Percentiles rank a stretch among this genome's conserved stretches.
Evolutionary conservation across 2,888 invertebrate species (phyloP).

Genomic region (Pammene fasciana): DNA sequence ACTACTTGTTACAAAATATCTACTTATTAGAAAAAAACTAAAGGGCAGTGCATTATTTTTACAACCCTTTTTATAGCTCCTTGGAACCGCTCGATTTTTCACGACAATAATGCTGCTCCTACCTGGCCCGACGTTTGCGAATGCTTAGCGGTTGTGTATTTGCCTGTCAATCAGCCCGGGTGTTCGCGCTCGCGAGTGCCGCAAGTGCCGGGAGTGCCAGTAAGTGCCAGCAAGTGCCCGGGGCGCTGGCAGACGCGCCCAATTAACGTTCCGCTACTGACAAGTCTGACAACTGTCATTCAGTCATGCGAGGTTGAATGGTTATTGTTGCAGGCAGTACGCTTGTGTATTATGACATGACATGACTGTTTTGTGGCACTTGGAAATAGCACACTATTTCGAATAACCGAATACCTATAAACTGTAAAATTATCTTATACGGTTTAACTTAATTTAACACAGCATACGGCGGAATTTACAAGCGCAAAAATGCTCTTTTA

Average conservation of each 20-base stretch:
- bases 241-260: slow-evolving; percentile 7
- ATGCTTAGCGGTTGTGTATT: slow-evolving; percentile 19
- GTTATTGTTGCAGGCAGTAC: neutral
- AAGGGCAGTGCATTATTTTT: no score
- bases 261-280: slow-evolving; percentile 22
- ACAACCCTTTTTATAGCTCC: neutral
- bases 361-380: no score
- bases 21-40: no score
- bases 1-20: no score
- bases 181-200: neutral
- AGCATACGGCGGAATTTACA: no score
- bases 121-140: neutral
- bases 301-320: neutral
- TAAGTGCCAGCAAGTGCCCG: neutral
- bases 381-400: neutral
- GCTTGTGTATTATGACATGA: neutral
- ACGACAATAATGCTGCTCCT: slow-evolving; percentile 5
- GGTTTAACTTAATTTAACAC: no score
- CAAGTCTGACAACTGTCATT: neutral
- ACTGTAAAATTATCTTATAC: no score
- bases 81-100: neutral
- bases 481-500: no score
- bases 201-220: neutral
- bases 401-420: no score
- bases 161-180: slow-evolving; percentile 20